Evolutionary conservation across 1,140 invertebrate genomes (phyloP).

Genomic region (Bilobella aurantiaca): DNA sequence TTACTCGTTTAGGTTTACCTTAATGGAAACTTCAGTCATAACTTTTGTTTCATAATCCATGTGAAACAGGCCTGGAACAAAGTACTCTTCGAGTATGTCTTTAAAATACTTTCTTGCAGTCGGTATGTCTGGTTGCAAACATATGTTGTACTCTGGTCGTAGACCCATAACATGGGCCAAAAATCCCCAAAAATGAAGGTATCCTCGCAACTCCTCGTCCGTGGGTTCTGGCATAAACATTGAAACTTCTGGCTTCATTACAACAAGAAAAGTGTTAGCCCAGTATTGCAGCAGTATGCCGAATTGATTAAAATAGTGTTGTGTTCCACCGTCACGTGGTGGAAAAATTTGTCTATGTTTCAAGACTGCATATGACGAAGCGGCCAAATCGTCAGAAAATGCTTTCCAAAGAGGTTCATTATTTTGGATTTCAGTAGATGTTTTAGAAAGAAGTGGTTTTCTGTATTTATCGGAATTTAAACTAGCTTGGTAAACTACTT

Average conservation of each 20-base stretch:
- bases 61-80: background rate
- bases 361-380: no score
- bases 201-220: background rate
- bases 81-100: background rate
- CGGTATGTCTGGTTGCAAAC: background rate
- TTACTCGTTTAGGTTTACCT: no score
- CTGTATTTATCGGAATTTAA: no score
- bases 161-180: background rate
- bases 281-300: background rate
- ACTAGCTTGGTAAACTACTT: no score
- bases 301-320: background rate
- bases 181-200: constrained; percentile 1
- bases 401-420: no score
- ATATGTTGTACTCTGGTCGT: background rate
- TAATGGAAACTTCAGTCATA: background rate
- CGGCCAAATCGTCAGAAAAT: no score
- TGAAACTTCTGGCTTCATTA: background rate
- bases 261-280: background rate
- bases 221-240: background rate
- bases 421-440: no score
- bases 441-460: no score
- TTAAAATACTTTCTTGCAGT: background rate
- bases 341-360: background rate
- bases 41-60: constrained; percentile 3
- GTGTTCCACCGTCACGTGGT: background rate